Conservation (phyloP, 2,888 invertebrate genomes). For the Drosophila infuscata region DNA sequence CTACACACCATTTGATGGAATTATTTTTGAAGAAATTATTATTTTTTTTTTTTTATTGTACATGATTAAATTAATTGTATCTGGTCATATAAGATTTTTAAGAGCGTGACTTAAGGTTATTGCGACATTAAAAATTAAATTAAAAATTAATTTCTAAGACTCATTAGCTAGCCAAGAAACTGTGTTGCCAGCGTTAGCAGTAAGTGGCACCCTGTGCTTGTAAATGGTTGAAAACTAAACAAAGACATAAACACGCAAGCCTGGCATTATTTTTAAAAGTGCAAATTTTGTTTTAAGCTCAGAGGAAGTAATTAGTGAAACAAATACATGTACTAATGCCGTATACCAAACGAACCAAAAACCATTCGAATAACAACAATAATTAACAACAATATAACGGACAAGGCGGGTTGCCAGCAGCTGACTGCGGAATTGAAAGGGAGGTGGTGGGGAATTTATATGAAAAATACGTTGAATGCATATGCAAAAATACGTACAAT, state of each 20-base stretch:
- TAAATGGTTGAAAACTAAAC: constrained; percentile 71
- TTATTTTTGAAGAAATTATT: not conserved
- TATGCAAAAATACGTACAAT: constrained; percentile 40
- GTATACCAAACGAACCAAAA: constrained; percentile 28
- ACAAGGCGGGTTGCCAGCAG: constrained; percentile 21
- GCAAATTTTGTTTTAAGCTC: constrained; percentile 84
- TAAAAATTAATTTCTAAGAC: too few species aligned
- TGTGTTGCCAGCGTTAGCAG: not conserved
- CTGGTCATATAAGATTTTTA: not conserved
- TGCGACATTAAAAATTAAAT: not conserved
- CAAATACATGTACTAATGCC: constrained; percentile 68
- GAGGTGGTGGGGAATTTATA: not conserved
- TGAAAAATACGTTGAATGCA: not conserved
- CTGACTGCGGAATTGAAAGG: not conserved
- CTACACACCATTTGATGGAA: constrained; percentile 3
- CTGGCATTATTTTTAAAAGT: constrained; percentile 84
- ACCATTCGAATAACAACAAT: constrained; percentile 29
- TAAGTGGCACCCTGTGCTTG: constrained; percentile 24
- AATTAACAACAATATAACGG: constrained; percentile 31
- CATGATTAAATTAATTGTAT: not conserved
- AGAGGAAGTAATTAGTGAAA: constrained; percentile 82
- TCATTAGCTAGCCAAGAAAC: not conserved
- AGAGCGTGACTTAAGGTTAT: not conserved
- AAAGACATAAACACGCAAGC: constrained; percentile 84
- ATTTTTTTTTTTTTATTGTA: too few species aligned